Conservation (phyloP, 1,140 invertebrate species). For the Chionoecetes opilio region DNA sequence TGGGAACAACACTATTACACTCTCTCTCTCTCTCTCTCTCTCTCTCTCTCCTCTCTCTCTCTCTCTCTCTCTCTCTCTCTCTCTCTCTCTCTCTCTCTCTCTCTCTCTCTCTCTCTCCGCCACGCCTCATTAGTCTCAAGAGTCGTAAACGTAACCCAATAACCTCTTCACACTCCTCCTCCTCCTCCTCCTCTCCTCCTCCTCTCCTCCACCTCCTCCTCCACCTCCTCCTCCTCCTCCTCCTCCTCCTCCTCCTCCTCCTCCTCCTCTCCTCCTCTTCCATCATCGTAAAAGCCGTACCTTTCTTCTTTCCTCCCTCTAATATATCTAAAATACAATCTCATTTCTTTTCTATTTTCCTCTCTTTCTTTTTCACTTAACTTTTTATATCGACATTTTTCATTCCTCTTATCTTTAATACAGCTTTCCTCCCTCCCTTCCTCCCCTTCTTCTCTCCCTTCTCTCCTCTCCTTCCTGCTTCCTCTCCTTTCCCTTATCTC, state of each 20-base stretch:
- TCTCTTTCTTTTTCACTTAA: neutral
- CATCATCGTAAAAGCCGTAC: neutral
- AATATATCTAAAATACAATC: neutral
- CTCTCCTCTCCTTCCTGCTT: neutral
- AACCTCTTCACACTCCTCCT: neutral
- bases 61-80: neutral
- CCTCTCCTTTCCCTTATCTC: neutral
- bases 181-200: neutral
- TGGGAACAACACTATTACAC: neutral
- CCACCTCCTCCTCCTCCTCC: neutral
- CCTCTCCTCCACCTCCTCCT: neutral
- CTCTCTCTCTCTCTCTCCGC: neutral
- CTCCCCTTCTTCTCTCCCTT: neutral
- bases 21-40: neutral
- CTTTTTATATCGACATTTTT: neutral
- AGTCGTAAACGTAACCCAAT: constrained; percentile 19
- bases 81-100: neutral
- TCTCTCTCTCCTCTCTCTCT: neutral
- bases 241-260: constrained; percentile 6
- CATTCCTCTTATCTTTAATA: neutral
- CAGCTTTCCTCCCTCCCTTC: neutral
- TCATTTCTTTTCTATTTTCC: neutral
- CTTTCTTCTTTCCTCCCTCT: neutral
- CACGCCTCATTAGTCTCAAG: neutral
- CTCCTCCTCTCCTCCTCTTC: neutral